These are phyloP conservation scores for Clanis bilineata DNA, from an alignment of 2,888 invertebrate genomes.

Conservation along the genomic window DNA sequence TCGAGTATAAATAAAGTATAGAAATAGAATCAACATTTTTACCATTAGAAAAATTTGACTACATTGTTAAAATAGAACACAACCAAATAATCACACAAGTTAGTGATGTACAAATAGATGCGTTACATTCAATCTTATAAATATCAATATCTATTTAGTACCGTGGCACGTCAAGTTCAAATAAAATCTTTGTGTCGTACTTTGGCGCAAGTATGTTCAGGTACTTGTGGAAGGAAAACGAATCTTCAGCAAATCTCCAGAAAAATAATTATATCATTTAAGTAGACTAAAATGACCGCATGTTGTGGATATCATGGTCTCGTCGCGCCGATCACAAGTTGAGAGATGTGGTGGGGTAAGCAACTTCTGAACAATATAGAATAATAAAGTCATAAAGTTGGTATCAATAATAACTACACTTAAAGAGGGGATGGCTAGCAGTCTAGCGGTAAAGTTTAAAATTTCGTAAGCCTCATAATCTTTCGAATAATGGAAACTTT, in stretches of 20 bases:
- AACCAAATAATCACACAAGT: slow-evolving; percentile 79
- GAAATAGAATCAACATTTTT: slow-evolving; percentile 41
- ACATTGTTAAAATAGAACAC: slow-evolving; percentile 71
- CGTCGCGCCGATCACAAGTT: too few relatives aligned
- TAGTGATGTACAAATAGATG: slow-evolving; percentile 56
- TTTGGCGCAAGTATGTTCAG: slow-evolving; percentile 54
- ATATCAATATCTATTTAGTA: slow-evolving; percentile 37
- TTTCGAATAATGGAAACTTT: too few relatives aligned
- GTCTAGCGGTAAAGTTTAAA: too few relatives aligned
- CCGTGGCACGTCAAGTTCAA: slow-evolving; percentile 37
- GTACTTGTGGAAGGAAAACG: slow-evolving; percentile 66
- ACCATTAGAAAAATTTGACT: slow-evolving; percentile 55
- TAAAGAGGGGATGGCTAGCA: too few relatives aligned
- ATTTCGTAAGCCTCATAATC: too few relatives aligned
- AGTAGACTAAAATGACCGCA: neutral
- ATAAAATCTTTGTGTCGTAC: slow-evolving; percentile 36
- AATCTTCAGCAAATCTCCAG: slow-evolving; percentile 36
- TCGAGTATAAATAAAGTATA: slow-evolving; percentile 44
- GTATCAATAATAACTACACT: too few relatives aligned
- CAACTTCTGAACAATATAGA: too few relatives aligned
- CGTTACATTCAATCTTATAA: slow-evolving; percentile 29
- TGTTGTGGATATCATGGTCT: slow-evolving; percentile 26
- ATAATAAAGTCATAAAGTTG: too few relatives aligned
- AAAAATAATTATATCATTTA: slow-evolving; percentile 27
- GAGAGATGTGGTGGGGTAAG: too few relatives aligned